These are phyloP conservation scores for Glyphotaelius pellucidus DNA, from an alignment of 2,888 invertebrate species.

Conservation along the genomic window DNA sequence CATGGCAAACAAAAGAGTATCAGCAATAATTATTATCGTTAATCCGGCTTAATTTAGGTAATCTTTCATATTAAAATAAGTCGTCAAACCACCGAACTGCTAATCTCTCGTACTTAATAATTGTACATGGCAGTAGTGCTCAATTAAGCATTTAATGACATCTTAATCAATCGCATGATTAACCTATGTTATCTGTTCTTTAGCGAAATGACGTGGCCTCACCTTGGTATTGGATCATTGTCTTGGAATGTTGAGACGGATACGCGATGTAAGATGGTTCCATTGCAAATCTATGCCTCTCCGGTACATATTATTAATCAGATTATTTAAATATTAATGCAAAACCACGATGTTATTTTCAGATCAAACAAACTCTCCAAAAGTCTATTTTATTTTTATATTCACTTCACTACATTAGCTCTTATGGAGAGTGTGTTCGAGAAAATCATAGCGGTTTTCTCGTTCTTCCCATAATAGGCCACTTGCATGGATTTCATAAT, in stretches of 20 bases:
- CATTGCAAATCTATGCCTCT: neutral
- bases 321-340: too few species aligned
- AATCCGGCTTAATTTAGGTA: neutral
- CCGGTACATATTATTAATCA: too few species aligned
- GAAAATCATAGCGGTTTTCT: too few species aligned
- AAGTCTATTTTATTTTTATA: too few species aligned
- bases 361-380: too few species aligned
- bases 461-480: too few species aligned
- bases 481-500: too few species aligned
- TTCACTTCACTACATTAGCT: too few species aligned
- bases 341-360: too few species aligned
- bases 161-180: neutral
- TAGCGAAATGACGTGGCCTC: neutral
- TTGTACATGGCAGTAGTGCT: neutral
- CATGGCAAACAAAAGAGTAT: too few species aligned
- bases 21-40: neutral
- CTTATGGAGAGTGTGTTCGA: too few species aligned
- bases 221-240: neutral
- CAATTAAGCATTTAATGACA: neutral
- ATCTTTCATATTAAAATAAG: neutral
- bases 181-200: neutral
- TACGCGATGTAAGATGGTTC: neutral
- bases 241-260: neutral
- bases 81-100: neutral
- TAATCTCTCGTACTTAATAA: neutral